A percentile compares a stretch with the other conserved stretches of the same genome.
Evolutionary conservation across 2,797 vertebrate genomes (phyloP).

Genomic region (Kryptolebias ocellatus): DNA sequence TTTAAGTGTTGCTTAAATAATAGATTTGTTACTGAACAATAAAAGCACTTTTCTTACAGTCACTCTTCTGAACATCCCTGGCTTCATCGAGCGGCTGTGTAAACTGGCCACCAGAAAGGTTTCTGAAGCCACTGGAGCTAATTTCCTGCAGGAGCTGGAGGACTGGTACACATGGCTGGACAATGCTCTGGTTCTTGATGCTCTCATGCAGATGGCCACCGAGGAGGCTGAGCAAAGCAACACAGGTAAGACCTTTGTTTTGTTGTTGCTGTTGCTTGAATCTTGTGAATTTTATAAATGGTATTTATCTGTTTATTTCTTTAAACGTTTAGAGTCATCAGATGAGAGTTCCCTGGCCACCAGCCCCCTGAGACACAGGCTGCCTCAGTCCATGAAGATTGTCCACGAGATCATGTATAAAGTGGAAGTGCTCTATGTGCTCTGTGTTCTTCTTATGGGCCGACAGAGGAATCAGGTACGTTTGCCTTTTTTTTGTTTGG

Average conservation of each 20-base stretch:
- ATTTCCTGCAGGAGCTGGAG: conserved; percentile 95
- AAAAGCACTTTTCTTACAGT: conserved; percentile 72
- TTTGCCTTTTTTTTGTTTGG: no score
- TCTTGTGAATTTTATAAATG: background rate
- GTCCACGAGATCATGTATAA: conserved; percentile 99
- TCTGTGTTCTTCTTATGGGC: conserved; percentile 97
- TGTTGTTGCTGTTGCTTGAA: background rate
- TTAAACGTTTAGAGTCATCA: conserved; percentile 86
- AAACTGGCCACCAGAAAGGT: conserved; percentile 96
- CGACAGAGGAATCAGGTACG: conserved; percentile 96
- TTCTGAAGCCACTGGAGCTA: conserved; percentile 91
- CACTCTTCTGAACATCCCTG: conserved; percentile 94
- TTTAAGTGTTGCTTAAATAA: background rate
- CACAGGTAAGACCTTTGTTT: conserved; percentile 82
- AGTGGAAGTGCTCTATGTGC: conserved; percentile 96
- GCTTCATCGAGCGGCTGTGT: conserved; percentile 95
- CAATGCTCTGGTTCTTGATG: conserved; percentile 94
- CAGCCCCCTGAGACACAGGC: conserved; percentile 88
- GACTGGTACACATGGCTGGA: conserved; percentile 99
- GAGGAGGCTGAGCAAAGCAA: conserved; percentile 95
- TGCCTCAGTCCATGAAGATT: conserved; percentile 98
- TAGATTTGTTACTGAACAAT: background rate
- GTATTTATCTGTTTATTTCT: background rate
- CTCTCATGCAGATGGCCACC: conserved; percentile 95
- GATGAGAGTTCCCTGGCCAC: conserved; percentile 92